Conservation (phyloP, 1,140 invertebrate species). For the Apocrypta bakeri region DNA sequence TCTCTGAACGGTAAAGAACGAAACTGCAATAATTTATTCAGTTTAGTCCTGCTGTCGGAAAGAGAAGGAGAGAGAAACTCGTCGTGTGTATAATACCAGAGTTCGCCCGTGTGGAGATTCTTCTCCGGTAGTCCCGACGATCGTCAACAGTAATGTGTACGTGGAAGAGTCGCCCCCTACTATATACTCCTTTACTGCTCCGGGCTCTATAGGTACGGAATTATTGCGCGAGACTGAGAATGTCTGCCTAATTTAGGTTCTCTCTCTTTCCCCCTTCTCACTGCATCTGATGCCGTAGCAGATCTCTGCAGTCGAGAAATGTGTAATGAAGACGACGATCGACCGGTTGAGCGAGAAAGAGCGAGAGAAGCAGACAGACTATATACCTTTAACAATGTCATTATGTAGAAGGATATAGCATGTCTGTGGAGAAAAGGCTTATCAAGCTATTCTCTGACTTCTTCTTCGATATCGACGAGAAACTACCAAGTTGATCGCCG, state of each 20-base stretch:
- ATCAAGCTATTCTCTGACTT: not conserved
- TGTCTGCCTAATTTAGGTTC: conserved; percentile 43
- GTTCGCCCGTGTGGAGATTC: conserved; percentile 19
- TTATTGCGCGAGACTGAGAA: conserved; percentile 33
- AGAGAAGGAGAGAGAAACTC: conserved; percentile 53
- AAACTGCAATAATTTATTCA: conserved; percentile 70
- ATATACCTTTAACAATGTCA: conserved; percentile 7
- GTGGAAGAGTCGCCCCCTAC: conserved; percentile 20
- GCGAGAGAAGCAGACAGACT: too few relatives aligned
- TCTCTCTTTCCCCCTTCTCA: too few relatives aligned
- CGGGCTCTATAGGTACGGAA: conserved; percentile 35
- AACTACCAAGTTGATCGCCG: not conserved
- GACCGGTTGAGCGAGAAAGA: not conserved
- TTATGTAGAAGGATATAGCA: not conserved
- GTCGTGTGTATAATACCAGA: conserved; percentile 45
- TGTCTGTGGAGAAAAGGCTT: not conserved
- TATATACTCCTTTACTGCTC: not conserved
- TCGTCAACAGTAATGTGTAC: conserved; percentile 36
- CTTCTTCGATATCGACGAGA: not conserved
- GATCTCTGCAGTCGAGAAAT: not conserved
- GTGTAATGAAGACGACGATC: not conserved
- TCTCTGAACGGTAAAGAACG: conserved; percentile 22
- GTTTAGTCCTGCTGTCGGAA: conserved; percentile 63
- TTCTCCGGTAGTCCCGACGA: conserved; percentile 17
- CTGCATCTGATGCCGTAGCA: not conserved